Evolutionary conservation across 2,888 invertebrate species (phyloP).

Genomic region (Lasioglossum villosulum): DNA sequence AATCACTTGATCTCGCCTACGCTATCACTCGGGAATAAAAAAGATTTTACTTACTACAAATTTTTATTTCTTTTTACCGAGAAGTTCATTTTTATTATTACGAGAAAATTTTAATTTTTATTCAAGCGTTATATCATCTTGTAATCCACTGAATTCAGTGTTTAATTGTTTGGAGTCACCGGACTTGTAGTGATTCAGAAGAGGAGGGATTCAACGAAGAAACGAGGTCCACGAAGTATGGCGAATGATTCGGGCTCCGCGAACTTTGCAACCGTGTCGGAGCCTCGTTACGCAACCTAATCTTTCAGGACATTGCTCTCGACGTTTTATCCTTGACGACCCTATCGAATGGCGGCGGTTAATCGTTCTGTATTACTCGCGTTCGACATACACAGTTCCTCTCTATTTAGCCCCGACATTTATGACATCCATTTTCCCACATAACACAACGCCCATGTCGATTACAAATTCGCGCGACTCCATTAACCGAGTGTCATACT

Average conservation of each 20-base stretch:
- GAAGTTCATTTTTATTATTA: too few relatives aligned
- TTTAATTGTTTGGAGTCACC: neutral
- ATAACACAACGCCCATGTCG: constrained; percentile 36
- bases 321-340: constrained; percentile 58
- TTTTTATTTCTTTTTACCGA: too few relatives aligned
- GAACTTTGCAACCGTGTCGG: constrained; percentile 21
- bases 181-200: neutral
- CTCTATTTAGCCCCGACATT: constrained; percentile 32
- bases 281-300: constrained; percentile 48
- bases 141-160: neutral
- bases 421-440: constrained; percentile 46
- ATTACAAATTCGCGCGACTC: constrained; percentile 41
- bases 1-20: neutral
- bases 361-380: constrained; percentile 50
- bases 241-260: constrained; percentile 15
- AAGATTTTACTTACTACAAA: too few relatives aligned
- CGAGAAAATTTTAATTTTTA: too few relatives aligned
- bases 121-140: too few relatives aligned
- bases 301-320: constrained; percentile 57
- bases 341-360: constrained; percentile 36
- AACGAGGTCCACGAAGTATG: neutral
- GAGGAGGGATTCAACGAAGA: neutral
- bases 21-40: neutral
- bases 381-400: constrained; percentile 21
- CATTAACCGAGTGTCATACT: constrained; percentile 37